A percentile compares a stretch with the other conserved stretches of the same genome.
These are phyloP conservation scores for Platysternon megacephalum DNA, from an alignment of 2,113 vertebrate genomes.

Conservation along the genomic window DNA sequence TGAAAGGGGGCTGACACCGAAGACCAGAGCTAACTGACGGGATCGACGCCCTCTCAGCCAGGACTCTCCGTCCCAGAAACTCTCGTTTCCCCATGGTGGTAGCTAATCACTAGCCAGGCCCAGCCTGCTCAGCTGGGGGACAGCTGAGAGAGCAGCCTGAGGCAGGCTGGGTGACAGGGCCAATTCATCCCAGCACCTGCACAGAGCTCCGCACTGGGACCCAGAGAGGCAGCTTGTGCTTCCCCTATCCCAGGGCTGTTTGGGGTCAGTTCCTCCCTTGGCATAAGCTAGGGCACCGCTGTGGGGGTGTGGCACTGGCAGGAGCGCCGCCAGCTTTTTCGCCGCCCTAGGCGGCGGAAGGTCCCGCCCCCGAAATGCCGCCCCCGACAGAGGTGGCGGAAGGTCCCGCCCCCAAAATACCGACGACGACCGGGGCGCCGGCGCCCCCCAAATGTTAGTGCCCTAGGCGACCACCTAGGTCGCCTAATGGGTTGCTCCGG, in stretches of 20 bases:
- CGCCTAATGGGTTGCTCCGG: no score
- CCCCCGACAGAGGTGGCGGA: no score
- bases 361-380: no score
- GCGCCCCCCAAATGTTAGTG: no score
- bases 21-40: background rate
- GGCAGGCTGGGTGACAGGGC: fast-evolving
- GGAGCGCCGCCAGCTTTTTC: no score
- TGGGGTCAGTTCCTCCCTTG: background rate
- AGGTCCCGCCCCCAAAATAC: no score
- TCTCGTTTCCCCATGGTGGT: background rate
- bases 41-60: background rate
- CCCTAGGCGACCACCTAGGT: no score
- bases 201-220: background rate
- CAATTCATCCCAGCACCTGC: background rate
- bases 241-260: fast-evolving
- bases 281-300: background rate
- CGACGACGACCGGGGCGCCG: no score
- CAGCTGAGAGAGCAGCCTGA: background rate
- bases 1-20: background rate
- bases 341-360: no score
- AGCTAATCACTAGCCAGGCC: background rate
- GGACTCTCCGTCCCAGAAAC: background rate
- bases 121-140: background rate
- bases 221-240: background rate
- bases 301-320: no score